These are phyloP conservation scores for Campylomormyrus tamandua DNA, from an alignment of 2,113 vertebrate genomes.

Conservation along the genomic window DNA sequence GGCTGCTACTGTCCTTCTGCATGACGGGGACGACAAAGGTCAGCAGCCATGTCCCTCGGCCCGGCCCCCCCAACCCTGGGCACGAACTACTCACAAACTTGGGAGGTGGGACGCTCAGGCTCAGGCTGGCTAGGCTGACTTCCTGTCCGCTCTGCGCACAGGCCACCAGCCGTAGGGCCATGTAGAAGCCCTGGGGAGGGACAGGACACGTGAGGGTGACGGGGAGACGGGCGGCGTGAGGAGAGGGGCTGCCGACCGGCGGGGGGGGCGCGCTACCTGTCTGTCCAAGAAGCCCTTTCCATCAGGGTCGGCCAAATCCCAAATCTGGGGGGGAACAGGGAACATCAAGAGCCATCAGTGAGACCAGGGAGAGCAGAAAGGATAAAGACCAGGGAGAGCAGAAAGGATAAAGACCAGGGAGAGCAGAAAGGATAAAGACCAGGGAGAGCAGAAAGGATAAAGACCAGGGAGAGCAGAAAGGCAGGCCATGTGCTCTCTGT, in stretches of 20 bases:
- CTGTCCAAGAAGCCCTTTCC: constrained; percentile 95
- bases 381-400: too few relatives aligned
- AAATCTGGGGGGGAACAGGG: constrained; percentile 66
- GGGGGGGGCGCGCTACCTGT: constrained; percentile 62
- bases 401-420: too few relatives aligned
- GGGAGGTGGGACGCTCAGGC: constrained; percentile 73
- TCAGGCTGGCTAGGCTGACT: constrained; percentile 73
- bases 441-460: too few relatives aligned
- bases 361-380: too few relatives aligned
- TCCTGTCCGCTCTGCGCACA: constrained; percentile 90
- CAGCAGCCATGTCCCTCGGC: neutral
- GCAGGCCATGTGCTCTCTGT: neutral
- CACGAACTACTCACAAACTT: constrained; percentile 81
- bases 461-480: neutral
- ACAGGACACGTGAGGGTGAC: neutral
- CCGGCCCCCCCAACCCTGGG: neutral
- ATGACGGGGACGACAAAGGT: constrained; percentile 33
- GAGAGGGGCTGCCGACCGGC: neutral
- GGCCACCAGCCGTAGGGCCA: constrained; percentile 82
- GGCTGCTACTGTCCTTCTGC: constrained; percentile 86
- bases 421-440: too few relatives aligned
- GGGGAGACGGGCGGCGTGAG: neutral
- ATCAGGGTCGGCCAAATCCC: constrained; percentile 96
- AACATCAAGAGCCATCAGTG: neutral
- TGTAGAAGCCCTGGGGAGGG: constrained; percentile 76